Evolutionary conservation across 2,113 vertebrate genomes (phyloP).

Genomic region (Lepisosteus oculatus): DNA sequence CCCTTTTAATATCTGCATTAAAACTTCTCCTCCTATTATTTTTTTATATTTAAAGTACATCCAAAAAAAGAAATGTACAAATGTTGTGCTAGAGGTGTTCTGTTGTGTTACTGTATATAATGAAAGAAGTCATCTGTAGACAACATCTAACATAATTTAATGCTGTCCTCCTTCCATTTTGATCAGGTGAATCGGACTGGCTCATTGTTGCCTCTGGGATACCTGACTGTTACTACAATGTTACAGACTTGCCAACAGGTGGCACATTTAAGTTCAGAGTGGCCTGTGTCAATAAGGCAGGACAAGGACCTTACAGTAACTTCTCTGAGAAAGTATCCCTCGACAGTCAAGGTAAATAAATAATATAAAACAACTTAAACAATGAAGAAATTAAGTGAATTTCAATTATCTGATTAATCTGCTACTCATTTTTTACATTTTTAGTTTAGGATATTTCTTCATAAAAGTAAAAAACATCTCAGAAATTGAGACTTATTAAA

Average conservation of each 20-base stretch:
- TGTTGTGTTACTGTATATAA: no score
- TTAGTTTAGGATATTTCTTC: no score
- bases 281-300: constrained; percentile 91
- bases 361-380: not conserved
- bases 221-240: constrained; percentile 90
- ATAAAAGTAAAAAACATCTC: no score
- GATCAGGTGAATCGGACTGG: constrained; percentile 82
- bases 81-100: no score
- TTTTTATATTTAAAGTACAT: no score
- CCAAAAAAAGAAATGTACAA: no score
- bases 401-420: not conserved
- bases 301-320: constrained; percentile 90
- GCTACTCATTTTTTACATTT: not conserved
- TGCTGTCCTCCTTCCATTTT: not conserved
- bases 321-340: constrained; percentile 74
- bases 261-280: constrained; percentile 81
- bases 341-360: constrained; percentile 64
- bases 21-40: no score
- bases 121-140: no score
- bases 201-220: constrained; percentile 80
- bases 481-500: no score
- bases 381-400: not conserved
- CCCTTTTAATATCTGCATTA: no score
- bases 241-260: constrained; percentile 73
- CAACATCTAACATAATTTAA: no score